Percentiles rank a stretch among this genome's conserved stretches.
phyloP scores from a whole-genome alignment of 2,113 vertebrate genomes.

The Vidua chalybeata region DNA sequence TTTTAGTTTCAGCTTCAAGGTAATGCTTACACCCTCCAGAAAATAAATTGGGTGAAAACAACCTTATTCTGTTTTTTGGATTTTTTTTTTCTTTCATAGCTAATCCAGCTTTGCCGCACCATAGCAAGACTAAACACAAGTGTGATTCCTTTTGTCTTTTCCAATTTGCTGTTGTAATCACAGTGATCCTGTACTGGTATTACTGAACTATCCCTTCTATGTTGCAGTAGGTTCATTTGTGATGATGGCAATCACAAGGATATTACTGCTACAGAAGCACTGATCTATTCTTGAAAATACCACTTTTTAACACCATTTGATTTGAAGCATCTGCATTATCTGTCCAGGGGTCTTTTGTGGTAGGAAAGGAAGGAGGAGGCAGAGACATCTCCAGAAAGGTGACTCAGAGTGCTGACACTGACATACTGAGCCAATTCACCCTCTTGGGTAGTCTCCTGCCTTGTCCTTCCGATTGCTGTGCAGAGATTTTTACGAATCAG shows the following conservation, averaged over 20 bases:
- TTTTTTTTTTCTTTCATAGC: not conserved
- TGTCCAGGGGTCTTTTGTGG: not conserved
- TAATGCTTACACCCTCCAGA: not conserved
- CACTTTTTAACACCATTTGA: not conserved
- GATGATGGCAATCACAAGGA: not conserved
- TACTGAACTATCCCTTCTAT: not conserved
- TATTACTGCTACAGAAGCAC: not conserved
- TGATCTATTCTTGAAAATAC: not conserved
- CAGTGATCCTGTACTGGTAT: not conserved
- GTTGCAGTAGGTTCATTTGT: not conserved
- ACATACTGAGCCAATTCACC: not conserved
- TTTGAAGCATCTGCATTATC: not conserved
- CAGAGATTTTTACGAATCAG: not conserved
- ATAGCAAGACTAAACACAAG: not conserved
- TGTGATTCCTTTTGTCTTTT: not conserved
- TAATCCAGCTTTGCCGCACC: not conserved
- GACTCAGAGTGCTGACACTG: not conserved
- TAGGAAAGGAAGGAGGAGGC: no score
- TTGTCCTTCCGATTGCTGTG: not conserved
- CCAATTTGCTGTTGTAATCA: not conserved
- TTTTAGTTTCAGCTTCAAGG: not conserved
- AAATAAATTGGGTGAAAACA: not conserved
- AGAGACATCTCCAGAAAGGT: not conserved
- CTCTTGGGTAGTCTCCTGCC: not conserved
- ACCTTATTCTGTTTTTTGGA: not conserved